Evolutionary conservation across 2,797 vertebrate genomes (phyloP), one percentile per base, ranked within the genome.

Genomic region (Sardinella longiceps): DNA sequence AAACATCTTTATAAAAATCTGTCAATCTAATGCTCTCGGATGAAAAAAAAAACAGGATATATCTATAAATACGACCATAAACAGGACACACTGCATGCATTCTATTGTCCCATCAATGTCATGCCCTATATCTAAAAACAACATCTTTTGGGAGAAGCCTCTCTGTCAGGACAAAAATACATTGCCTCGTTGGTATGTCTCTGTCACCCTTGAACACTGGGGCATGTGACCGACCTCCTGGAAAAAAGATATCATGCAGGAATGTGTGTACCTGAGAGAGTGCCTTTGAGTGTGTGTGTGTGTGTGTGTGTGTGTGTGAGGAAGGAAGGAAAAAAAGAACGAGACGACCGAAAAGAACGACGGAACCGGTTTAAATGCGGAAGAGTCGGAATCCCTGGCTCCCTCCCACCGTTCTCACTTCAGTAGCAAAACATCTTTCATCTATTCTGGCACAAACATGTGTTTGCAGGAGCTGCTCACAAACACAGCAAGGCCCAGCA

Each of bases 361-460:
- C 33, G 12, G 14, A 28, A 39, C 37, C 6, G 18, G 70, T 33
- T 77, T 12, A 33, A 70, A 33, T 77, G 15, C 33, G 15, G 18
- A 18, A 7, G 33, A 77, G 37, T 18, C 20, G 33, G 37, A 7
- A 37, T 77, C 33, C 37, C 37, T 37, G 18, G 18, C 20, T 77
- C 70, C 70, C 20, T 77, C 70, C 70, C 33, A 43, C 70, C 70
- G 18, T 43, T 43, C 70, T 39, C 70, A 43, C 87, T 39, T 11
- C 18, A 3, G 48, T 46, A 84, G 81, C 20, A n/a, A 84, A 81
- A 81, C 25, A 83, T 53, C 82, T 86, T 92, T 91, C 39, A 88
- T 90, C 87, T 89, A 92, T 93, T 92, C 92, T 89, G 89, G 88
- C 90, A 91, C 88, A 58, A 33, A 46, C n/a, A n/a, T 23, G 9